Conservation (phyloP, 2,113 vertebrate genomes). For the Dermatemys mawii region DNA sequence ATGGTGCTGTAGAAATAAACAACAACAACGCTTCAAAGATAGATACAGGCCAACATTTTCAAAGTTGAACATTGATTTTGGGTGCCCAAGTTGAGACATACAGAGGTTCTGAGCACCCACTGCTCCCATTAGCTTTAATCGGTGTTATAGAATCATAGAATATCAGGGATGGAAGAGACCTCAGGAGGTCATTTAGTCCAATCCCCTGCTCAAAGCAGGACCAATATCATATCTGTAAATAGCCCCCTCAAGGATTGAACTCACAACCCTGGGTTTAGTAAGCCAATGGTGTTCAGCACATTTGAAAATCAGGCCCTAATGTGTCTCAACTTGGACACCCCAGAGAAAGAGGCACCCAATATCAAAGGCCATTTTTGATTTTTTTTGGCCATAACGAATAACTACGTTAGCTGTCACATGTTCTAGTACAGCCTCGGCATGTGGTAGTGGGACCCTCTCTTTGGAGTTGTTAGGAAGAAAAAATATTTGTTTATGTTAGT, state of each 20-base stretch:
- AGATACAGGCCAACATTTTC: constrained; percentile 21
- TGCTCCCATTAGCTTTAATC: neutral
- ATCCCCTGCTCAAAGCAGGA: too few relatives aligned
- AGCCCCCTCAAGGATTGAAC: too few relatives aligned
- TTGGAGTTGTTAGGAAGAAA: neutral
- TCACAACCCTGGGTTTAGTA: too few relatives aligned
- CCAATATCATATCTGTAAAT: too few relatives aligned
- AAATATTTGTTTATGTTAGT: neutral
- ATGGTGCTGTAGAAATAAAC: constrained; percentile 1
- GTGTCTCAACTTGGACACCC: neutral
- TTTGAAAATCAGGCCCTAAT: neutral
- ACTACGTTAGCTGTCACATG: neutral
- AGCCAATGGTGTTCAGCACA: too few relatives aligned
- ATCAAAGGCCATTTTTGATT: neutral
- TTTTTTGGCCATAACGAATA: neutral
- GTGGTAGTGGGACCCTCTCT: neutral
- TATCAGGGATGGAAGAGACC: too few relatives aligned
- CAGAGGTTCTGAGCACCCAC: neutral
- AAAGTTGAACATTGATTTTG: neutral
- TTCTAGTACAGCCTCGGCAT: neutral
- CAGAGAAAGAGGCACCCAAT: neutral
- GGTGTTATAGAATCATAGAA: too few relatives aligned
- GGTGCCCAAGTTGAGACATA: neutral
- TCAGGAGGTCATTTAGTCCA: too few relatives aligned
- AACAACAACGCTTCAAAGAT: neutral